Evolutionary conservation across 2,888 invertebrate genomes (phyloP), one percentile per base, ranked within the genome.

Genomic region (Argynnis bischoffii): DNA sequence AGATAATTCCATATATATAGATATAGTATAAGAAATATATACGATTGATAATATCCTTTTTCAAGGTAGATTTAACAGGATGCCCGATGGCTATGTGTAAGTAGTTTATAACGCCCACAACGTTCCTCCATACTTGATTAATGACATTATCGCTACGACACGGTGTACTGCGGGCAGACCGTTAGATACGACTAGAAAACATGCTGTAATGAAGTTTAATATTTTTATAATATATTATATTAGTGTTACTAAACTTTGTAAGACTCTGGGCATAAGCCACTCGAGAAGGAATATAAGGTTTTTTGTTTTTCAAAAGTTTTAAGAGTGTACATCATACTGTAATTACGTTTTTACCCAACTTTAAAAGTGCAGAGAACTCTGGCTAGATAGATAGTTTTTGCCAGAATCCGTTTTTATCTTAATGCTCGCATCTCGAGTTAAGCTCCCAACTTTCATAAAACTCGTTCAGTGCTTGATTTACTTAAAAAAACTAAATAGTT

Each of bases 61-160:
- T 13, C 31, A 31, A 60, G 11, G 14, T 50, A 14, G 26, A 16
- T 60, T 6, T 16, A 60, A 50, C 60, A 60, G 51, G 35, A 50
- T 60, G 59, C 48, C 31, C 26, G 48, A 50, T 60, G 51, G 18
- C 51, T 18, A 18, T 51, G 53, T 18, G 50, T 61, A 61, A 41
- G 61, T 61, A 61, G 51, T 61, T 61, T 53, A 51, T 35, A 41
- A 53, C 61, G 41, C 61, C 51, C 51, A 51, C 50, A 51, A 35
- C 18, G 48, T 18, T 50, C 48, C 55, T 47, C 48, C 48, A 61
- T 66, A 60, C 59, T 55, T 61, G 66, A 66, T 60, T 66, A 60
- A 61, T 66, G 61, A 61, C 47, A 60, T 66, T 66, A 61, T 60
- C n/a, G 65, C 59, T 46, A 35, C 41, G 60, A 54, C 66, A 60